These are phyloP conservation scores for Hirudinaria manillensis DNA, from an alignment of 2,888 invertebrate genomes.

Conservation along the genomic window DNA sequence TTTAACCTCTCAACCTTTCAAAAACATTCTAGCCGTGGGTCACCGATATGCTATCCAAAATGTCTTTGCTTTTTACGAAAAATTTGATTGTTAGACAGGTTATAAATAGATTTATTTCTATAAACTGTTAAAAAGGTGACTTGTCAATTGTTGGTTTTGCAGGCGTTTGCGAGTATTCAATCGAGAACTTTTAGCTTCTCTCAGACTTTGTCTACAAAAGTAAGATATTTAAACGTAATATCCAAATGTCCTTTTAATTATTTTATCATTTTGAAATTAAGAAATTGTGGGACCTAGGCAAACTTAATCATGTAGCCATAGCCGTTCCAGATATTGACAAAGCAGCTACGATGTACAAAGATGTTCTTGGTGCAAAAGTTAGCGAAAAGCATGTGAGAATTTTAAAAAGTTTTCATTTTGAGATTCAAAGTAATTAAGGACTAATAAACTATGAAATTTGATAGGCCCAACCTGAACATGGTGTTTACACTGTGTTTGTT, in stretches of 20 bases:
- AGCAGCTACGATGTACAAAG: constrained; percentile 57
- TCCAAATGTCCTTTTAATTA: background rate
- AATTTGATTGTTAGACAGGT: background rate
- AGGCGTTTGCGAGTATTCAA: background rate
- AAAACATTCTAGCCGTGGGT: background rate
- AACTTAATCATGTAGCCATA: constrained; percentile 62
- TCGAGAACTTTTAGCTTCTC: background rate
- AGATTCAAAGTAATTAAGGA: background rate
- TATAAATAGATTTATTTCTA: background rate
- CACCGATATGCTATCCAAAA: background rate
- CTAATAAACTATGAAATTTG: constrained; percentile 37
- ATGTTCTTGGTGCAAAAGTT: constrained; percentile 59
- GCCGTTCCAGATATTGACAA: constrained; percentile 59
- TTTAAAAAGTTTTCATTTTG: background rate
- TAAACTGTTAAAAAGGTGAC: background rate
- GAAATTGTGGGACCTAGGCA: constrained; percentile 55
- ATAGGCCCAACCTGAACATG: constrained; percentile 59
- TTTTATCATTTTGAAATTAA: constrained; percentile 13
- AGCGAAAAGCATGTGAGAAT: constrained; percentile 49
- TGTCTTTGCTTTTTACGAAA: background rate
- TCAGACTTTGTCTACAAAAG: background rate
- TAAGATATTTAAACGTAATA: too few relatives aligned
- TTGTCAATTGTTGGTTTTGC: background rate
- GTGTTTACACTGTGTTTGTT: constrained; percentile 62
- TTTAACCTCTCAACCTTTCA: constrained; percentile 12